Evolutionary conservation across 2,113 vertebrate species (phyloP), one percentile per base, ranked within the genome.

Genomic region (Turnix velox): DNA sequence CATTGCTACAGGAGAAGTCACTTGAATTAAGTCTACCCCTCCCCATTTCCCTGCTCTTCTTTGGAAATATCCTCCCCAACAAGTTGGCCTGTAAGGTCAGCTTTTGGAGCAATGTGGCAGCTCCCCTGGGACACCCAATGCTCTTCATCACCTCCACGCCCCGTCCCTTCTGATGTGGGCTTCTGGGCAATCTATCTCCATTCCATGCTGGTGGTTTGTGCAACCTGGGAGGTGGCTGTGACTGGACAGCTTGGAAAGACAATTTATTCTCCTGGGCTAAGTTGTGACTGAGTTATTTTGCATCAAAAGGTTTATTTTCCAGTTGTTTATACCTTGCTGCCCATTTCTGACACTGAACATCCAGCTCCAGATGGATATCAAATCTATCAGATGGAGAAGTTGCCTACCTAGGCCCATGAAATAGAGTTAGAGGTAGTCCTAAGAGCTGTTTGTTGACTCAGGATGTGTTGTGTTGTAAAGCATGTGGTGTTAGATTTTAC

Each of bases 181-280:
- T 69, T 54, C 73, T 91, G 93, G 77, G 77, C 84, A 84, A 68
- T 48, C 31, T 80, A 68, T 89, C 69, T 75, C 43, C 48, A 84
- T 59, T 74, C 49, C 48, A 40, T 48, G 8, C 30, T 48, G 84
- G 7, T 87, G 89, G 23, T 81, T 78, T 6, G 3, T 12, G 22
- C 14, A 0, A 40, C 52, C 74, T 82, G 57, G 93, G 93, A 93
- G n/a, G 73, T 65, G 81, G 22, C 80, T 78, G 55, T 49, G 43
- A 30, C 74, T 43, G 40, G 52, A 16, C 61, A 89, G 81, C 48
- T 84, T 78, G 73, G 84, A 95, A 87, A 88, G 77, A 81, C 77
- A 18, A 33, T 69, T 94, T 65, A 75, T 92, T 51, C 49, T 61
- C 1, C 61, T 55, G 52, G 43, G 22, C 10, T 91, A 33, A 12